phyloP scores from a whole-genome alignment of 1,140 invertebrate species.

The Drosophila arizonae region DNA sequence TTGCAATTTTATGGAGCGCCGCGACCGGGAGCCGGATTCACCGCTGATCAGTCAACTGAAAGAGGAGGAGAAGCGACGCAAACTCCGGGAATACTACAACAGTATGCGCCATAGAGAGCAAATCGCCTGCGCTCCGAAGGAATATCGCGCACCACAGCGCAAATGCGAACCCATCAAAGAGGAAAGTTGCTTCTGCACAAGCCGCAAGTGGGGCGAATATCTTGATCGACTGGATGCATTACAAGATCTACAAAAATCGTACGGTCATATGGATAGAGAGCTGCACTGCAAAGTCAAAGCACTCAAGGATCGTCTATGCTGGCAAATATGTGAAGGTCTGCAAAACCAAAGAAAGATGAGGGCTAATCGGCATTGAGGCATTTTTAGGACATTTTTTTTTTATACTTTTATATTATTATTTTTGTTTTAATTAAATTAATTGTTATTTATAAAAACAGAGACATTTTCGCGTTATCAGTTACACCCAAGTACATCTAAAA shows the following conservation, averaged over 20 bases:
- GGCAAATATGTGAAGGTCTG: conserved; percentile 31
- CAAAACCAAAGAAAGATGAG: not conserved
- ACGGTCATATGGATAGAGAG: not conserved
- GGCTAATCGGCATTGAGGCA: not conserved
- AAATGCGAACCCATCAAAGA: conserved; percentile 18
- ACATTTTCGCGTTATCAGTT: too few species aligned
- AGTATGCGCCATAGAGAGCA: conserved; percentile 17
- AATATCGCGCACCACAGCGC: not conserved
- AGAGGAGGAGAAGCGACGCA: conserved; percentile 25
- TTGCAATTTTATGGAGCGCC: conserved; percentile 25
- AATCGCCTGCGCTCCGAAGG: not conserved
- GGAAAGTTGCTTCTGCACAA: conserved; percentile 18
- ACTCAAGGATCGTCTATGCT: conserved; percentile 21
- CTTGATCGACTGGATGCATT: conserved; percentile 42
- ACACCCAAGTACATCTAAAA: too few species aligned
- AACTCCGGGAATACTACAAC: conserved; percentile 40
- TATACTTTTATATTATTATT: not conserved
- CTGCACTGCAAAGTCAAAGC: conserved; percentile 24
- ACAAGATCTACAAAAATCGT: conserved; percentile 29
- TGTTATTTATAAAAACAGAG: too few species aligned
- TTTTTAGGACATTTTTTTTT: not conserved
- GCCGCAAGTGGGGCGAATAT: conserved; percentile 25
- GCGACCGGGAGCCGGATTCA: conserved; percentile 10
- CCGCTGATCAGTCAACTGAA: conserved; percentile 36
- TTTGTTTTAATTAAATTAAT: not conserved